Percentiles rank a stretch among this genome's conserved stretches.
phyloP scores from a whole-genome alignment of 2,888 invertebrate genomes.

The Elmis aenea region DNA sequence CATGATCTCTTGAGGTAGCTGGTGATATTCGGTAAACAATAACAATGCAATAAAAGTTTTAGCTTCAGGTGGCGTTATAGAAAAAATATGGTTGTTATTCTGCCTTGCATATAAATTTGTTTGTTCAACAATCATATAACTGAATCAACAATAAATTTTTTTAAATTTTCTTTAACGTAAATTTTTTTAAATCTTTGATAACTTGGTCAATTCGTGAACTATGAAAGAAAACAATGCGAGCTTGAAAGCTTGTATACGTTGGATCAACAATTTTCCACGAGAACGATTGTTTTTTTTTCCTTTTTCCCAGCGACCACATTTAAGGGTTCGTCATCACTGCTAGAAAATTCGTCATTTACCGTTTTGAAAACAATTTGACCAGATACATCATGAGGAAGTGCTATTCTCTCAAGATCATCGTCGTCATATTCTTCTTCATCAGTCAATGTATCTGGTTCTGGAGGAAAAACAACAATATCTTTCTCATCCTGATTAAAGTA shows the following conservation, averaged over 20 bases:
- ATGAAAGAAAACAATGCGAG: too few species aligned
- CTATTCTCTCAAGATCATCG: background rate
- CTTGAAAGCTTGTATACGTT: too few species aligned
- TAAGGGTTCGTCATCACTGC: slow-evolving; percentile 1
- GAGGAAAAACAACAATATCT: background rate
- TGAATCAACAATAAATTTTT: too few species aligned
- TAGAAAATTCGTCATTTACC: background rate
- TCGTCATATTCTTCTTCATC: background rate
- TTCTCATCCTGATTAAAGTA: background rate
- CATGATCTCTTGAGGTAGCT: background rate
- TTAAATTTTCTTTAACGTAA: too few species aligned
- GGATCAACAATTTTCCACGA: too few species aligned
- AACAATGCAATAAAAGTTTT: background rate
- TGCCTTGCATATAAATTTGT: too few species aligned
- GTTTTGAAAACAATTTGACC: background rate
- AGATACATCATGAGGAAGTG: background rate
- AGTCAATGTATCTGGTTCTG: background rate
- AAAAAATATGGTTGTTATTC: too few species aligned
- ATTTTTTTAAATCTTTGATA: too few species aligned
- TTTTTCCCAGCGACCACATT: too few species aligned
- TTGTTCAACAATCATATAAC: too few species aligned
- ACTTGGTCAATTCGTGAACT: too few species aligned
- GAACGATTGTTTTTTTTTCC: too few species aligned
- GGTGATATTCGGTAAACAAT: background rate
- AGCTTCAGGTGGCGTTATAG: background rate